Base-by-base conservation (phyloP, 1,140 invertebrate genomes). In the Trachymyrmex septentrionalis region DNA sequence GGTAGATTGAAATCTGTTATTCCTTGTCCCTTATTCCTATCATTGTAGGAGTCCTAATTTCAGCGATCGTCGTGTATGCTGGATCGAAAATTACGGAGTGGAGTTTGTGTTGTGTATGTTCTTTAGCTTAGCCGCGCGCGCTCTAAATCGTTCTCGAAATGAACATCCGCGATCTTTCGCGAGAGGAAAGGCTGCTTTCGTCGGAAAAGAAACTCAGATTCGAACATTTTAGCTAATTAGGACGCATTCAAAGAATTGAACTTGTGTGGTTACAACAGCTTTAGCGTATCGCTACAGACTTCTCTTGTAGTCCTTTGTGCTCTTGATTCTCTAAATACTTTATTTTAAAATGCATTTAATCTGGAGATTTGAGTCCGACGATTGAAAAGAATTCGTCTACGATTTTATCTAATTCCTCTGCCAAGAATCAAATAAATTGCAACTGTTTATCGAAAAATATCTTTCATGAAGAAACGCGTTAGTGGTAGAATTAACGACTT, bases 211-310 rank as follows among this genome's bases (percentile, higher is more conserved):
- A 6, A 30, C 48, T 16, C 12, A 1, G 67, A 82, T 80, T 69
- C 59, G 21, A 4, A 34, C 21, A 27, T 73, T 50, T 48, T 19
- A 61, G 55, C 48, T 73, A 84, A 84, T 84, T 84, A 63, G n/a
- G 34, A 38, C 38, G n/a, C 4, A 73, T 61, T 61, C 12, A 59
- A 21, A 27, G 16, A 12, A n/a, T n/a, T 5, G n/a, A 55, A 21
- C 50, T 44, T 30, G 34, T 12, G 27, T 48, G 38, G 27, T 77
- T 30, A 48, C 24, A 7, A 34, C 34, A 59, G 21, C 16, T 76
- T 38, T 16, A 34, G n/a, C 34, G 16, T 38, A 21, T 73, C 24
- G 9, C 10, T 7, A 50, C 16, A 24, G 12, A 16, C 27, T 6
- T 6, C 1, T 34, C 53, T 19, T 14, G 3, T 55, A 19, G 7